A percentile compares a stretch with the other conserved stretches of the same genome.
phyloP scores from a whole-genome alignment of 2,113 vertebrate genomes.

The Seriola rivoliana region DNA sequence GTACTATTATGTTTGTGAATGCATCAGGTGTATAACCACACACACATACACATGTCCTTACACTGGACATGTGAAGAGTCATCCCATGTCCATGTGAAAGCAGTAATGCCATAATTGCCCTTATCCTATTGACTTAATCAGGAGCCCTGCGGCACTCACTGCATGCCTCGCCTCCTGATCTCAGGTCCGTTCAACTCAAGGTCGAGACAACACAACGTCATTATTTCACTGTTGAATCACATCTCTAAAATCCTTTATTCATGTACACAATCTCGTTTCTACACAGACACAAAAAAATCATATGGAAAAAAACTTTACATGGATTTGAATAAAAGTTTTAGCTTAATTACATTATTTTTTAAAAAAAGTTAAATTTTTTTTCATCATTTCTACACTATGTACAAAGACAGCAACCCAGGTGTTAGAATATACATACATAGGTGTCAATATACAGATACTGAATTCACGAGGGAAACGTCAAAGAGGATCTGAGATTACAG shows the following conservation, averaged over 20 bases:
- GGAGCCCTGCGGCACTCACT: slow-evolving; percentile 64
- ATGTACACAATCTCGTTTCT: slow-evolving; percentile 59
- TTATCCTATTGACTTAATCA: slow-evolving; percentile 81
- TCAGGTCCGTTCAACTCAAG: slow-evolving; percentile 54
- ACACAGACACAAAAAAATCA: slow-evolving; percentile 59
- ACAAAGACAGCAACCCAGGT: slow-evolving; percentile 73
- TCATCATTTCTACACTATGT: slow-evolving; percentile 82
- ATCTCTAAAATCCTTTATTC: slow-evolving; percentile 78
- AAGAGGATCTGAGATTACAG: slow-evolving; percentile 55
- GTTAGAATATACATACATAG: slow-evolving; percentile 64
- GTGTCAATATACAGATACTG: slow-evolving; percentile 63
- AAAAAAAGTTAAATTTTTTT: slow-evolving; percentile 63
- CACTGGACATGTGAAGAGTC: slow-evolving; percentile 68
- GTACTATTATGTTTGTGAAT: slow-evolving; percentile 1
- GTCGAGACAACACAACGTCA: slow-evolving; percentile 45
- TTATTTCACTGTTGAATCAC: slow-evolving; percentile 32
- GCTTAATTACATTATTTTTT: slow-evolving; percentile 68
- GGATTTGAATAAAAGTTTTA: slow-evolving; percentile 64
- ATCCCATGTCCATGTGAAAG: slow-evolving; percentile 78
- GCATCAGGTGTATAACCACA: not conserved
- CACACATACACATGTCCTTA: slow-evolving; percentile 11
- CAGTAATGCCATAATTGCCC: slow-evolving; percentile 78
- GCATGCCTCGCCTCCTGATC: slow-evolving; percentile 44
- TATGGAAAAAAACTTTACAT: slow-evolving; percentile 67
- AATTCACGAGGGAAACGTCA: slow-evolving; percentile 34